These are phyloP conservation scores for Ascidia mentula DNA, from an alignment of 23 tunicate genomes.

Conservation along the genomic window DNA sequence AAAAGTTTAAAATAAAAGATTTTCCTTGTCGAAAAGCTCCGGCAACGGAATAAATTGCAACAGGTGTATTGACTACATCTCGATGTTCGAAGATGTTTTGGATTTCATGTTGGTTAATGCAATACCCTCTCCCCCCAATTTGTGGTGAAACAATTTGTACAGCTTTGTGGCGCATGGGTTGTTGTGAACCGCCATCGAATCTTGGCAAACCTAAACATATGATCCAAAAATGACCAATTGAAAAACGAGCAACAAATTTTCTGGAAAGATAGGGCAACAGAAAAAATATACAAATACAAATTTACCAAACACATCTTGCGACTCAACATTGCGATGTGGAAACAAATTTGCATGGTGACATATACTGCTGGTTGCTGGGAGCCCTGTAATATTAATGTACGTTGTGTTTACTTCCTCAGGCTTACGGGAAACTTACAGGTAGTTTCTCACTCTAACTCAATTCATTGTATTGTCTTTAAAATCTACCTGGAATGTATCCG, in stretches of 20 bases:
- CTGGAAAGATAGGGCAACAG: not conserved
- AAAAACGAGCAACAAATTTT: not conserved
- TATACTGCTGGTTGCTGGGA: too few relatives aligned
- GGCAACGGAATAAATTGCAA: not conserved
- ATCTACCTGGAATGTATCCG: not conserved
- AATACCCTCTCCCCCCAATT: too few relatives aligned
- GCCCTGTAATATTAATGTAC: too few relatives aligned
- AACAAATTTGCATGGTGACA: not conserved
- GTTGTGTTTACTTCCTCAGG: too few relatives aligned
- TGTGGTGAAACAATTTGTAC: not conserved
- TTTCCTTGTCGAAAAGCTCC: constrained; percentile 21
- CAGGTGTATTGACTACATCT: not conserved
- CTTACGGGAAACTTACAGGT: too few relatives aligned
- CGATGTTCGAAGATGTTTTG: not conserved
- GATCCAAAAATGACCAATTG: too few relatives aligned
- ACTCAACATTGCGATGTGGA: not conserved
- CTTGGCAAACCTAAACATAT: too few relatives aligned
- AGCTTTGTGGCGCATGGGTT: not conserved
- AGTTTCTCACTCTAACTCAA: too few relatives aligned
- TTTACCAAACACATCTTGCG: too few relatives aligned
- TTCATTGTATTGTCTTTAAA: not conserved
- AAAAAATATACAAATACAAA: not conserved
- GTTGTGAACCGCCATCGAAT: not conserved
- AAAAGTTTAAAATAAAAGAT: constrained; percentile 6
- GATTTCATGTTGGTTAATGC: not conserved